phyloP scores from a whole-genome alignment of 2,113 vertebrate genomes.

The Nettapus auritus region DNA sequence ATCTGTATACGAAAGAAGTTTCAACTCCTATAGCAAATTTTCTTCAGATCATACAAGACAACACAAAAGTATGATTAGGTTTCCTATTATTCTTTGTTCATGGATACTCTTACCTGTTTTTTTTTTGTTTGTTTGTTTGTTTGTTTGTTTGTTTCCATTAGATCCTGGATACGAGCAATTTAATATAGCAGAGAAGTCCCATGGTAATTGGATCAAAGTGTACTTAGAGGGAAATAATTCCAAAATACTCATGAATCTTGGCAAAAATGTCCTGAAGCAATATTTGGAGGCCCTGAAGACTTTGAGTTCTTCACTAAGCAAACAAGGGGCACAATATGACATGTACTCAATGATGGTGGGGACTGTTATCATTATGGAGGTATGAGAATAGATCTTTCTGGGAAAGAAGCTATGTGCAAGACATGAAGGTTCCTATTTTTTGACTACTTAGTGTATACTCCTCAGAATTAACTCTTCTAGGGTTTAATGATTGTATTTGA shows the following conservation, averaged over 20 bases:
- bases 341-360: slow-evolving; percentile 93
- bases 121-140: not conserved
- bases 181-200: slow-evolving; percentile 88
- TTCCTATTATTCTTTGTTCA: not conserved
- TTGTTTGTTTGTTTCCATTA: slow-evolving; percentile 9
- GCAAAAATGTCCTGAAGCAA: slow-evolving; percentile 89
- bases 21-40: not conserved
- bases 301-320: slow-evolving; percentile 89
- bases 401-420: not conserved
- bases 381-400: slow-evolving; percentile 47
- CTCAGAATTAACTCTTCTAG: not conserved
- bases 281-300: slow-evolving; percentile 89
- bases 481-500: not conserved
- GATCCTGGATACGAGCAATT: slow-evolving; percentile 92
- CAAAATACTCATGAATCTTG: slow-evolving; percentile 87
- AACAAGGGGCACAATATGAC: slow-evolving; percentile 92
- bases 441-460: not conserved
- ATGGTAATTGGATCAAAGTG: slow-evolving; percentile 91
- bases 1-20: not conserved
- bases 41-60: not conserved
- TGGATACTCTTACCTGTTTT: not conserved
- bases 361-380: slow-evolving; percentile 88
- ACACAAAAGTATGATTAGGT: not conserved
- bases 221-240: slow-evolving; percentile 90
- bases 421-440: not conserved